Percentiles rank a stretch among this genome's conserved stretches.
Conservation (phyloP, 2,888 invertebrate genomes). For the Proisotoma minuta region DNA sequence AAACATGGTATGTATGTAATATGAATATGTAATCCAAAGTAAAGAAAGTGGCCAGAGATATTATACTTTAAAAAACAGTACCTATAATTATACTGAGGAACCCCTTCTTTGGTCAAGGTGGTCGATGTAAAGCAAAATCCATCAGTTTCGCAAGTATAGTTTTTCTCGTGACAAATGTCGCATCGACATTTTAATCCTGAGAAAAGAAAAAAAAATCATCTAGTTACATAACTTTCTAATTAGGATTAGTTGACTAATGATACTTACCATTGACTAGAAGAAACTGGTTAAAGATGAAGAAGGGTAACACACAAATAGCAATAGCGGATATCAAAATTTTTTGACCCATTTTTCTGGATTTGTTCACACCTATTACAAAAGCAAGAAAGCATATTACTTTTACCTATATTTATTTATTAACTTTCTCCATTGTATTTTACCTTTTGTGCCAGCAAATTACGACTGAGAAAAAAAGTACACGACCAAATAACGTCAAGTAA, state of each 20-base stretch:
- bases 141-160: constrained; percentile 80
- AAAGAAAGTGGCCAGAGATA: no score
- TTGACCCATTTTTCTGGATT: background rate
- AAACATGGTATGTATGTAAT: no score
- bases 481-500: no score
- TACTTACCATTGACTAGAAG: constrained; percentile 40
- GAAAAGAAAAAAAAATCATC: constrained; percentile 47
- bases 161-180: constrained; percentile 68
- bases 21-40: no score
- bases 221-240: background rate
- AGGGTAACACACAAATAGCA: background rate
- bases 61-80: constrained; percentile 56
- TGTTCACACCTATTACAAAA: background rate
- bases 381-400: background rate
- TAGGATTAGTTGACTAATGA: no score
- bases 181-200: constrained; percentile 78
- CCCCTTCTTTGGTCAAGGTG: constrained; percentile 58
- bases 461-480: no score
- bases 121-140: constrained; percentile 83
- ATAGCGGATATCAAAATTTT: no score
- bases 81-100: constrained; percentile 69
- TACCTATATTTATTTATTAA: no score
- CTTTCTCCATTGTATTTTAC: no score
- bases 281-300: constrained; percentile 24
- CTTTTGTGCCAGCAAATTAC: no score